Conservation (phyloP, 37 sponge, comb jelly and placozoan species). For the Halichondria panicea region DNA sequence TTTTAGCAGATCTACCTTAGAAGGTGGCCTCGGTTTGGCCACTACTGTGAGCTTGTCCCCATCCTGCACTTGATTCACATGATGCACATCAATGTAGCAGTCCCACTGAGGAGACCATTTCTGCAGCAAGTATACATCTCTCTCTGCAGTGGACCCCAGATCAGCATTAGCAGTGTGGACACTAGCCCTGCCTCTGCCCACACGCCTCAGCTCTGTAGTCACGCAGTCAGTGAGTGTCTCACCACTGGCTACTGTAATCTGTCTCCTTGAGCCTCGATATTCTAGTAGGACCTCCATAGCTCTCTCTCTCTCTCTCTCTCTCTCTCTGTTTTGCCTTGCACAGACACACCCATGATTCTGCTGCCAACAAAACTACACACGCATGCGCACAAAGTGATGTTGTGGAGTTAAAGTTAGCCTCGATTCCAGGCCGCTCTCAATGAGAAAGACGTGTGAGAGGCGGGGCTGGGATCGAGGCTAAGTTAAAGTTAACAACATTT, state of each 20-base stretch:
- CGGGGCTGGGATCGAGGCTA: too few relatives aligned
- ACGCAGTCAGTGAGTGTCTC: neutral
- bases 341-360: too few relatives aligned
- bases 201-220: neutral
- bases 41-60: slow-evolving; percentile 23
- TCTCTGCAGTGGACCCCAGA: neutral
- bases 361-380: too few relatives aligned
- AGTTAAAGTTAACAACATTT: too few relatives aligned
- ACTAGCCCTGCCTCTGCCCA: slow-evolving; percentile 3
- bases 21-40: slow-evolving; percentile 17
- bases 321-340: slow-evolving; percentile 1
- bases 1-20: neutral
- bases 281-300: slow-evolving; percentile 28
- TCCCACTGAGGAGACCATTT: slow-evolving; percentile 31
- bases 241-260: neutral
- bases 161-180: slow-evolving; percentile 3
- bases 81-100: slow-evolving; percentile 11
- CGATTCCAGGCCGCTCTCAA: too few relatives aligned
- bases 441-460: too few relatives aligned
- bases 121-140: slow-evolving; percentile 30
- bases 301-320: neutral
- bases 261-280: slow-evolving; percentile 19
- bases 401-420: too few relatives aligned
- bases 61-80: slow-evolving; percentile 8
- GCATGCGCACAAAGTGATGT: too few relatives aligned